phyloP scores from a whole-genome alignment of 30 jellyfish, hydroid and myxozoan genomes.

The Catostylus mosaicus region DNA sequence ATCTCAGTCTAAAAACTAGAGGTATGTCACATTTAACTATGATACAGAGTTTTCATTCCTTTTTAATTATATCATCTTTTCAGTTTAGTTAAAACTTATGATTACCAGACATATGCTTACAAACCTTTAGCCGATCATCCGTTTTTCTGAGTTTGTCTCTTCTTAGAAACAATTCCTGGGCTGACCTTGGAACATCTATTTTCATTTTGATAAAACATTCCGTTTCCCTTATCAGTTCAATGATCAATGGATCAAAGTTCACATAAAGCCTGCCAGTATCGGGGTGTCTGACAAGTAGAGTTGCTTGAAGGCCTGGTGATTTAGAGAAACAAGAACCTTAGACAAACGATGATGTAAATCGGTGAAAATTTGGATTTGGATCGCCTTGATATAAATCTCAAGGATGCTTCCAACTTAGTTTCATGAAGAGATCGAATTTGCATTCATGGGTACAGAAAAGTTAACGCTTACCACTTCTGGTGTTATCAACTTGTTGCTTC shows the following conservation, averaged over 20 bases:
- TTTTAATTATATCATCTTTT: too few relatives aligned
- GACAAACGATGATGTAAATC: too few relatives aligned
- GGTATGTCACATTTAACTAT: too few relatives aligned
- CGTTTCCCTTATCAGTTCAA: slow-evolving; percentile 86
- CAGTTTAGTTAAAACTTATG: too few relatives aligned
- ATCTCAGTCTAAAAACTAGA: too few relatives aligned
- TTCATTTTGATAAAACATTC: slow-evolving; percentile 92
- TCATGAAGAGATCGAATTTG: too few relatives aligned
- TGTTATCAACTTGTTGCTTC: slow-evolving; percentile 44
- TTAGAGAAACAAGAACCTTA: background rate
- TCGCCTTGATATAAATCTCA: too few relatives aligned
- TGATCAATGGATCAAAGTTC: slow-evolving; percentile 85
- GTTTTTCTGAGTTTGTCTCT: slow-evolving; percentile 51
- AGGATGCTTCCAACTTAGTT: too few relatives aligned
- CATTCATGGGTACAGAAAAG: too few relatives aligned
- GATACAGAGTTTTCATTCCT: too few relatives aligned
- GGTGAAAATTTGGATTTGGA: too few relatives aligned
- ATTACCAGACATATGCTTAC: background rate
- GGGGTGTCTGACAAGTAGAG: slow-evolving; percentile 84
- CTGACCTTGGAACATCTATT: slow-evolving; percentile 71
- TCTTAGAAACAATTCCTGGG: slow-evolving; percentile 51
- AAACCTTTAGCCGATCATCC: slow-evolving; percentile 69
- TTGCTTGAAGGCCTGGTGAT: slow-evolving; percentile 84
- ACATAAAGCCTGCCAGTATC: slow-evolving; percentile 75
- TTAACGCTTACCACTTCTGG: slow-evolving; percentile 76